phyloP scores from a whole-genome alignment of 2,888 invertebrate genomes.

The Merodon equestris region DNA sequence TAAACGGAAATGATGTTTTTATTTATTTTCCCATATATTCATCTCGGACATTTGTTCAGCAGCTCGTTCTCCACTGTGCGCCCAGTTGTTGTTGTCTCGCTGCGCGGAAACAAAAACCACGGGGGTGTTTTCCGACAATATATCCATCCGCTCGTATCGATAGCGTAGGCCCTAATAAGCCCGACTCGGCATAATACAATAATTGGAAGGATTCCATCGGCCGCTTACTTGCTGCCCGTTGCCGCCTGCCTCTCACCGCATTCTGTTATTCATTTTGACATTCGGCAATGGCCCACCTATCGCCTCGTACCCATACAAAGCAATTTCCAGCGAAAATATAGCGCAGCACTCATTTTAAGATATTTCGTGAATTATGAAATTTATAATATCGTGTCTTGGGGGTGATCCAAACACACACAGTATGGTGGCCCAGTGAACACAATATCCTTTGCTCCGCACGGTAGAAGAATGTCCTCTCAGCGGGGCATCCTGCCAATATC shows the following conservation, averaged over 20 bases:
- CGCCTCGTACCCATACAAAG: constrained; percentile 68
- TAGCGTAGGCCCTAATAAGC: constrained; percentile 63
- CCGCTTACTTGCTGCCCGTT: constrained; percentile 13
- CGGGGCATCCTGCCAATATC: constrained; percentile 64
- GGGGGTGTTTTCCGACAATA: constrained; percentile 68
- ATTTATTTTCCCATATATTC: constrained; percentile 68
- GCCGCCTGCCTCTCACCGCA: constrained; percentile 9
- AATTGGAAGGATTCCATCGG: constrained; percentile 60
- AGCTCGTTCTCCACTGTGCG: constrained; percentile 67
- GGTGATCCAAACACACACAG: constrained; percentile 69
- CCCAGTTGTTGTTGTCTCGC: constrained; percentile 68
- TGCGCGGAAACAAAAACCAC: constrained; percentile 69
- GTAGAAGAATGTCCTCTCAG: constrained; percentile 67
- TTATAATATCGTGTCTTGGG: constrained; percentile 69
- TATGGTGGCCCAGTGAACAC: constrained; percentile 47
- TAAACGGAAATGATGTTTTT: constrained; percentile 69
- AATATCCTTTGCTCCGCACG: constrained; percentile 39
- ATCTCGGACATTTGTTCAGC: constrained; percentile 67
- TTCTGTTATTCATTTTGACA: constrained; percentile 68
- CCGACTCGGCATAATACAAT: constrained; percentile 58
- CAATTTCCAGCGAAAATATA: constrained; percentile 66
- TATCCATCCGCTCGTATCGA: constrained; percentile 51
- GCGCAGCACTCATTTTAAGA: constrained; percentile 67
- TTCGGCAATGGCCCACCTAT: constrained; percentile 68
- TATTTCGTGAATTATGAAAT: constrained; percentile 69